Evolutionary conservation across 2,113 vertebrate genomes (phyloP), one percentile per base, ranked within the genome.

Genomic region (Tor tambroides): DNA sequence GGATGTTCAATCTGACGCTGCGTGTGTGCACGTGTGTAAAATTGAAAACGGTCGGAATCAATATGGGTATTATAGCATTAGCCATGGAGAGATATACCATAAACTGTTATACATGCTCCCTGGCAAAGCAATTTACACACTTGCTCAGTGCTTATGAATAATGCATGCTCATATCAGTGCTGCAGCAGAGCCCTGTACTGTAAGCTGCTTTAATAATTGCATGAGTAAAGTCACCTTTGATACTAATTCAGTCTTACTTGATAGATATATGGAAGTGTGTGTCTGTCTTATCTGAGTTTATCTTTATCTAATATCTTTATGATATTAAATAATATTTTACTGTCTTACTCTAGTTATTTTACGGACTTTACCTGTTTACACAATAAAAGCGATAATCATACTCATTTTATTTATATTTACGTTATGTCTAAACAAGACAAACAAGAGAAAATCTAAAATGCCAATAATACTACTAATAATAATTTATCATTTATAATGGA

Each of bases 141-240:
- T 92, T 91, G 89, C 88, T 88, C 89, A 85, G 86, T 28, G 72
- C 87, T 93, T 85, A 92, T 94, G 91, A 90, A 95, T 94, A 89
- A 93, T 93, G 90, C 87, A 94, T 92, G 89, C 83, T 71, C 51
- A 86, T 80, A 81, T 90, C 90, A 90, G 92, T 92, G 92, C 85
- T 83, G 88, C 90, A 87, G 74, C 85, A 90, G 92, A 89, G 80
- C 88, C 77, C 83, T 83, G 80, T 38, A 41, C 56, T 85, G 90
- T 83, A 90, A 88, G 87, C 92, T 87, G 85, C 88, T 90, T 71
- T 88, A 86, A 89, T 84, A 75, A 86, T 88, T 87, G 89, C 87
- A 91, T 84, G 85, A 51, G 85, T n/a, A 84, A 86, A 83, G 81
- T 87, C 63, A 86, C 75, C 72, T 84, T 84, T 86, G 87, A 89